Evolutionary conservation across 2,797 vertebrate species (phyloP).

Genomic region (Anas bernieri): DNA sequence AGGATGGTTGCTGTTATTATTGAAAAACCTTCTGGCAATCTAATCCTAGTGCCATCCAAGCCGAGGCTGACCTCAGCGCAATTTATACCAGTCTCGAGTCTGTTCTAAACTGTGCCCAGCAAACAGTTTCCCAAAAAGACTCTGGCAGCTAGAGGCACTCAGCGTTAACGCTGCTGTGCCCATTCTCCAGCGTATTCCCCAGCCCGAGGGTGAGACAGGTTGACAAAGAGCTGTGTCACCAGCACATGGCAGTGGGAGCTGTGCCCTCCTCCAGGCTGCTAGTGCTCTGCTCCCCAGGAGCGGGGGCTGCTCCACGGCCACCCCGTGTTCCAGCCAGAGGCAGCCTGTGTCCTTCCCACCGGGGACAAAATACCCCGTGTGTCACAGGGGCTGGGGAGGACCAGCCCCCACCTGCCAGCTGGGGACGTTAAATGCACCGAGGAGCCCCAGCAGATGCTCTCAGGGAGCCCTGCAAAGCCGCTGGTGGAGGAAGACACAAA

Average conservation of each 20-base stretch:
- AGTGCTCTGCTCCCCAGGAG: neutral
- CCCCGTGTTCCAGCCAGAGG: neutral
- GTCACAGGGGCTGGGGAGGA: neutral
- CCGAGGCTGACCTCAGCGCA: neutral
- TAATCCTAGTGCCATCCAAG: neutral
- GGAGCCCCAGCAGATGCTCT: neutral
- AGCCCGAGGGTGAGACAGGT: neutral
- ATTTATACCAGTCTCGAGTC: neutral
- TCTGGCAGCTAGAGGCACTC: neutral
- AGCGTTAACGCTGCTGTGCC: neutral
- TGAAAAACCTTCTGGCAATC: constrained; percentile 55
- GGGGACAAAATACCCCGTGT: neutral
- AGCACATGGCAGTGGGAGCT: neutral
- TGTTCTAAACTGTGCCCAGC: neutral
- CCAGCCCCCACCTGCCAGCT: neutral
- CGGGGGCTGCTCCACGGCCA: neutral
- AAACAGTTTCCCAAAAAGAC: neutral
- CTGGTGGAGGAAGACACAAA: neutral
- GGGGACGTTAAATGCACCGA: neutral
- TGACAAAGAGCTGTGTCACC: neutral
- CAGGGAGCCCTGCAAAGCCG: neutral
- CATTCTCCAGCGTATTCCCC: neutral
- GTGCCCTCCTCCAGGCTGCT: neutral
- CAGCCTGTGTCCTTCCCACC: neutral
- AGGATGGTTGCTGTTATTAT: constrained; percentile 42